These are phyloP conservation scores for Stictocephala bisonia DNA, from an alignment of 2,888 invertebrate species.

Conservation along the genomic window DNA sequence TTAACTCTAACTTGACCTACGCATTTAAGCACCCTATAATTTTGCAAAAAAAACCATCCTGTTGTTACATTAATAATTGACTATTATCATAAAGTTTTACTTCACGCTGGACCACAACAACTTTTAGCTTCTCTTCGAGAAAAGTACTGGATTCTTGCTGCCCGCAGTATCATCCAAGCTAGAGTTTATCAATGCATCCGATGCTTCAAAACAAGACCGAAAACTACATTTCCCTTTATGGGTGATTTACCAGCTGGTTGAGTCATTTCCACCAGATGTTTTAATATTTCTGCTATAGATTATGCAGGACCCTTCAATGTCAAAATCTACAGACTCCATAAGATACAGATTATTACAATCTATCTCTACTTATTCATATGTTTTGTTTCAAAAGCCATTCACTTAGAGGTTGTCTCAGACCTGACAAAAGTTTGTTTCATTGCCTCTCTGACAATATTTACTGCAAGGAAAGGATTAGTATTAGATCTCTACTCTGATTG, in stretches of 20 bases:
- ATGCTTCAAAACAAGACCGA: constrained; percentile 41
- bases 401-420: constrained; percentile 52
- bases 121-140: constrained; percentile 1
- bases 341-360: constrained; percentile 41
- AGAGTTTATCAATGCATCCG: constrained; percentile 16
- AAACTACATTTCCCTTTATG: constrained; percentile 43
- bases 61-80: constrained; percentile 37
- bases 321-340: constrained; percentile 33
- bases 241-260: constrained; percentile 47
- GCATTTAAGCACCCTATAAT: constrained; percentile 46
- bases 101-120: constrained; percentile 45
- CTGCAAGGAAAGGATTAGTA: constrained; percentile 53
- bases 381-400: constrained; percentile 56
- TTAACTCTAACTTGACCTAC: background rate
- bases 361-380: constrained; percentile 58
- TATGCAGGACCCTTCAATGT: constrained; percentile 49
- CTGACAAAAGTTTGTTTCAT: constrained; percentile 57
- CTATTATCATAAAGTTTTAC: constrained; percentile 40
- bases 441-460: constrained; percentile 57
- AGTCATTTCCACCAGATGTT: constrained; percentile 22
- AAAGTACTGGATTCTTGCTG: constrained; percentile 37
- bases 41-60: constrained; percentile 34
- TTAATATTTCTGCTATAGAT: constrained; percentile 44
- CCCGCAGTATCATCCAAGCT: constrained; percentile 33
- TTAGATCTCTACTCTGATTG: constrained; percentile 53